phyloP scores from a whole-genome alignment of 2,888 invertebrate genomes.

The Drosophila tanythrix region DNA sequence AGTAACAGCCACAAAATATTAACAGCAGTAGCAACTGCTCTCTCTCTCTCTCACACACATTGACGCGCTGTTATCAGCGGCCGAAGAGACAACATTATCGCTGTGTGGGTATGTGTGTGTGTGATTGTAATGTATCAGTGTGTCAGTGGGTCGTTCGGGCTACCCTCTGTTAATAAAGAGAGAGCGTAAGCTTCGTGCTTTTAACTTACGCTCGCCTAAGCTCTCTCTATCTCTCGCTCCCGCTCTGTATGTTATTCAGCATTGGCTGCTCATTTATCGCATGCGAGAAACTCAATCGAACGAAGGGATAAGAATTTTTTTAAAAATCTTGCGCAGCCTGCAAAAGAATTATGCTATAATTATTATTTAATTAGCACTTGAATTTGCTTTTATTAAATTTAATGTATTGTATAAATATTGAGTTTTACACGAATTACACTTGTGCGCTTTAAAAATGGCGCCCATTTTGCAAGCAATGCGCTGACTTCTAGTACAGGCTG shows the following conservation, averaged over 20 bases:
- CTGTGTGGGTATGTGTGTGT: constrained; percentile 9
- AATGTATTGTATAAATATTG: neutral
- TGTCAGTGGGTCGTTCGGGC: constrained; percentile 75
- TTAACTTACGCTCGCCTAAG: constrained; percentile 17
- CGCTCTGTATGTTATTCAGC: constrained; percentile 39
- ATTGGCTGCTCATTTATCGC: constrained; percentile 33
- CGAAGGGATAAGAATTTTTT: neutral
- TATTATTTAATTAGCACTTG: neutral
- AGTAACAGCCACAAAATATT: constrained; percentile 25
- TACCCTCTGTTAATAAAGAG: constrained; percentile 42
- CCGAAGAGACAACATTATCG: constrained; percentile 32
- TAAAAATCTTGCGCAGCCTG: too few relatives aligned
- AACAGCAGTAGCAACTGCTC: constrained; percentile 38
- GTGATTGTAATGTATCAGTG: constrained; percentile 58
- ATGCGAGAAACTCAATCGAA: constrained; percentile 35
- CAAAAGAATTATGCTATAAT: neutral
- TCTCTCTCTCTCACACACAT: constrained; percentile 45
- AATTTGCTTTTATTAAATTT: neutral
- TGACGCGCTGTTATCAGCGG: constrained; percentile 64
- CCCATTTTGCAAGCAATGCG: constrained; percentile 14
- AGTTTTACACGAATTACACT: neutral
- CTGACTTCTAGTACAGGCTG: constrained; percentile 22
- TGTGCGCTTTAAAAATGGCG: constrained; percentile 24
- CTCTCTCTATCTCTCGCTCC: constrained; percentile 22
- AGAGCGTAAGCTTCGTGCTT: constrained; percentile 42